Percentiles rank a stretch among this genome's conserved stretches.
phyloP scores from a whole-genome alignment of 2,113 vertebrate genomes.

The Talpa occidentalis region DNA sequence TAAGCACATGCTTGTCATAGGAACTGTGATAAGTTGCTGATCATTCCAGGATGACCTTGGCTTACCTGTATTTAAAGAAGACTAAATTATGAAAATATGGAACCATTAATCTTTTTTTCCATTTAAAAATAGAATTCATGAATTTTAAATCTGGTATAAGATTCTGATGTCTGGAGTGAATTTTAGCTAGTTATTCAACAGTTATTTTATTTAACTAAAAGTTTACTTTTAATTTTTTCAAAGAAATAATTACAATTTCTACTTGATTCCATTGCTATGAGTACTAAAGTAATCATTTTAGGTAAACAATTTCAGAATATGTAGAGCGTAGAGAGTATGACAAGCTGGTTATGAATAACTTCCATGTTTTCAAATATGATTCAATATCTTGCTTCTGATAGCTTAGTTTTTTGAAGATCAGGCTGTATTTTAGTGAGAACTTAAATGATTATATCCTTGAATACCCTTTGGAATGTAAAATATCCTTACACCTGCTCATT shows the following conservation, averaged over 20 bases:
- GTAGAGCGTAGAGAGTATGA: neutral
- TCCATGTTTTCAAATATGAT: neutral
- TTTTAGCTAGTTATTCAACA: neutral
- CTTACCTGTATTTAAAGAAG: neutral
- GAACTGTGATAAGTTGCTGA: neutral
- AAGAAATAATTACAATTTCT: neutral
- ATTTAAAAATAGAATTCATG: slow-evolving; percentile 5
- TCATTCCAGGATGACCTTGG: neutral
- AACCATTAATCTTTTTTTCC: neutral
- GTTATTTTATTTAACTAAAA: neutral
- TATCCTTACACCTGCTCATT: neutral
- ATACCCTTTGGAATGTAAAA: neutral
- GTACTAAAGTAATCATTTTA: neutral
- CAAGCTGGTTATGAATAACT: neutral
- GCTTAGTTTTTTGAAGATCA: slow-evolving; percentile 12
- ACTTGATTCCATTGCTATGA: neutral
- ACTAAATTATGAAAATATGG: neutral
- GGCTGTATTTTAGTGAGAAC: neutral
- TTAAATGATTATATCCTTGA: neutral
- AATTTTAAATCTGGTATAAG: neutral
- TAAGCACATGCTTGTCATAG: neutral
- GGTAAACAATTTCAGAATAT: neutral
- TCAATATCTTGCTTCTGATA: neutral
- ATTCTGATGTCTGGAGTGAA: neutral
- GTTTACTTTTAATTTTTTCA: neutral